Evolutionary conservation across 2,797 vertebrate species (phyloP).

Genomic region (Acestrorhynchus altus): DNA sequence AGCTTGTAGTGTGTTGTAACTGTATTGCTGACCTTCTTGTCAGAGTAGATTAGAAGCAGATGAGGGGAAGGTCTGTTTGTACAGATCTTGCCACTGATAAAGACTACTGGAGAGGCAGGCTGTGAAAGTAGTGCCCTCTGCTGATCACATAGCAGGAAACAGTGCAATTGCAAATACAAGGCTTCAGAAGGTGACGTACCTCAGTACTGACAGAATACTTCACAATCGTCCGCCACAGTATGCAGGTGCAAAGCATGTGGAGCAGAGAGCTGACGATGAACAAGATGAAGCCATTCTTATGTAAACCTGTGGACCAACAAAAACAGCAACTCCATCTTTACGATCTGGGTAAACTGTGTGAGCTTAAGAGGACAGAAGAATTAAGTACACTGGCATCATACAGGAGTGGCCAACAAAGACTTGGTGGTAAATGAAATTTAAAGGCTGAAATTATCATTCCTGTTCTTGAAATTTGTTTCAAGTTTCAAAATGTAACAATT

Average conservation of each 20-base stretch:
- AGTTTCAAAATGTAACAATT: too few species aligned
- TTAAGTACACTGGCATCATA: neutral
- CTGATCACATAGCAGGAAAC: neutral
- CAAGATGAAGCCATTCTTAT: slow-evolving; percentile 86
- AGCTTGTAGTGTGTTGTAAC: too few species aligned
- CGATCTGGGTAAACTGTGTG: neutral
- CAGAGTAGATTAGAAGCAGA: neutral
- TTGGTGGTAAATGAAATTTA: too few species aligned
- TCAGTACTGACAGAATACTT: slow-evolving; percentile 82
- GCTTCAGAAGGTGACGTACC: slow-evolving; percentile 72
- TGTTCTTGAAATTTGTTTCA: too few species aligned
- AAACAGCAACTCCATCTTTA: slow-evolving; percentile 48
- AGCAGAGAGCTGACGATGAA: slow-evolving; percentile 85
- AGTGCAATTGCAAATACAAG: neutral
- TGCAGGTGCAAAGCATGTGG: slow-evolving; percentile 90
- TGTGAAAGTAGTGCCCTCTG: slow-evolving; percentile 35
- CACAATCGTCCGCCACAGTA: slow-evolving; percentile 86
- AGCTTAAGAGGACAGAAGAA: neutral
- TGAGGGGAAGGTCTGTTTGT: neutral
- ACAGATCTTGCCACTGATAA: neutral
- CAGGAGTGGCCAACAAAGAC: neutral
- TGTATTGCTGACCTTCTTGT: neutral
- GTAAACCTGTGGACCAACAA: slow-evolving; percentile 77
- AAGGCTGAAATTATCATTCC: too few species aligned
- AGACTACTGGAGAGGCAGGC: neutral